phyloP scores from a whole-genome alignment of 2,797 vertebrate genomes.

The Sebastes vulpes region DNA sequence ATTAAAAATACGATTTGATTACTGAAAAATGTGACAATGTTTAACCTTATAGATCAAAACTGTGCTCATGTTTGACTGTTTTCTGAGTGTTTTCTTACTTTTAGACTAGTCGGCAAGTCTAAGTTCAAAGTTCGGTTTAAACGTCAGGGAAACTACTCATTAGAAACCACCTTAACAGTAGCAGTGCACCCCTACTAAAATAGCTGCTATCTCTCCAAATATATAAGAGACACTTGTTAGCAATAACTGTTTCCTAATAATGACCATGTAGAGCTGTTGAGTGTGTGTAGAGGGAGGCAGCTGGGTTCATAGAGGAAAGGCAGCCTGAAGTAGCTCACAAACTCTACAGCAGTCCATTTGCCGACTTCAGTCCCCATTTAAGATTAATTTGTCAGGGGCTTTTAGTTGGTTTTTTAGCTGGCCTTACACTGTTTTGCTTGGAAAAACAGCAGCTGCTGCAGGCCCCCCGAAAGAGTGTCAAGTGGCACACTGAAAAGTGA shows the following conservation, averaged over 20 bases:
- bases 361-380: conserved; percentile 58
- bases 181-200: background rate
- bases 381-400: conserved; percentile 74
- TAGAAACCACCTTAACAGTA: background rate
- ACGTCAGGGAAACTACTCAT: background rate
- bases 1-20: background rate
- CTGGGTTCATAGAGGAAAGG: conserved; percentile 1
- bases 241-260: background rate
- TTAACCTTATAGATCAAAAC: background rate
- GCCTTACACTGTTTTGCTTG: conserved; percentile 62
- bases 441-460: conserved; percentile 57
- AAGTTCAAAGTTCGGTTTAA: background rate
- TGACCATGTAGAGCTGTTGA: conserved; percentile 3
- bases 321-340: background rate
- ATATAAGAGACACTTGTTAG: background rate
- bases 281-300: background rate
- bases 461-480: conserved; percentile 57
- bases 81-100: background rate
- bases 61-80: background rate
- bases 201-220: background rate
- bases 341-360: conserved; percentile 25
- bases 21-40: background rate
- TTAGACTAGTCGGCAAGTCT: background rate
- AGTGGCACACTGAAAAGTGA: conserved; percentile 62
- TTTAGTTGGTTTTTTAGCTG: conserved; percentile 52